Base-by-base conservation (phyloP, 2,888 invertebrate species). In the Hesperia comma region DNA sequence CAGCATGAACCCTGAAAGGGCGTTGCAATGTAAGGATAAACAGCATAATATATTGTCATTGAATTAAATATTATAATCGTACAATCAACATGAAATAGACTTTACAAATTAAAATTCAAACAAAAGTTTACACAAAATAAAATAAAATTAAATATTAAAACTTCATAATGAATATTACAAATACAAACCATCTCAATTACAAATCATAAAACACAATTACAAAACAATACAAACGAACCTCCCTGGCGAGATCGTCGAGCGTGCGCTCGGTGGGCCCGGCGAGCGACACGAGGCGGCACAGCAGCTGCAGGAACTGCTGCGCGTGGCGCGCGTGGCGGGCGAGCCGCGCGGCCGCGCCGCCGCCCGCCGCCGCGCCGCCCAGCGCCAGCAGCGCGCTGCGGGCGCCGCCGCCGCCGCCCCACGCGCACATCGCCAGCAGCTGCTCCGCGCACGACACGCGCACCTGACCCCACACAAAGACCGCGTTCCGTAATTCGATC, bases 381-480 rank as follows among this genome's bases (percentile, higher is more conserved):
- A 90, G 79, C 70, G 86, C 88, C 12, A 74, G 72, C 57, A 92
- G 84, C 53, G 88, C 90, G 0, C 80, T 77, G 53, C 88, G 86
- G 55, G 92, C 92, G 15, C 89, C 88, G 7, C 85, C 89, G 69
- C 93, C 94, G 72, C 95, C 95, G 79, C 96, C 96, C 93, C 96
- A 96, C 43, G 96, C 97, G 71, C 97, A 96, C 90, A 97, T 96
- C 69, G 96, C 93, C 71, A 96, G 94, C 83, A 98, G 95, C 86
- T 98, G 97, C 83, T 98, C 98, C 6, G 96, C 96, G 64, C 97
- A 97, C 54, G 96, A 95, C 64, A 95, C 94, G 70, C 97, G 94
- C 68, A 97, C 94, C 81, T 95, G 84, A 33, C 19, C 12, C 6
- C 26, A 53, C n/a, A 49, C 2, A 21, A n/a, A n/a, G n/a, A n/a